phyloP scores from a whole-genome alignment of 2,888 invertebrate genomes.

The Melipona bicolor region DNA sequence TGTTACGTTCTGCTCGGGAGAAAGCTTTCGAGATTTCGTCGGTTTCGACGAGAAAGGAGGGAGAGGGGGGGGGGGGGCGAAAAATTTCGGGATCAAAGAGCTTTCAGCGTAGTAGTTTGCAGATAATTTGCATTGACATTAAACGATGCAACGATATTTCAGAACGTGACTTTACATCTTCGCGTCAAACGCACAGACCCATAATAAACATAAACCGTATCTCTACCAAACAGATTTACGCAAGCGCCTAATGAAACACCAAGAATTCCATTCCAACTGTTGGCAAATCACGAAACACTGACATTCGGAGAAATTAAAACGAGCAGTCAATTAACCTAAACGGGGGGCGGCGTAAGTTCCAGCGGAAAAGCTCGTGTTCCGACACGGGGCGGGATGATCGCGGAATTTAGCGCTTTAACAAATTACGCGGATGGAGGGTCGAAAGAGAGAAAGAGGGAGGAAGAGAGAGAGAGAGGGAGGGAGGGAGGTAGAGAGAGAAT shows the following conservation, averaged over 20 bases:
- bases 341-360: slow-evolving; percentile 13
- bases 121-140: too few relatives aligned
- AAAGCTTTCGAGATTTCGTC: background rate
- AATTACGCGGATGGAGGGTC: slow-evolving; percentile 74
- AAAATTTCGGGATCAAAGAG: too few relatives aligned
- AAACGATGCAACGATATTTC: too few relatives aligned
- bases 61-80: too few relatives aligned
- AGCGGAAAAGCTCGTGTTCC: slow-evolving; percentile 8
- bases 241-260: background rate
- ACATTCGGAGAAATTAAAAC: slow-evolving; percentile 24
- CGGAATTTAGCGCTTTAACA: slow-evolving; percentile 80
- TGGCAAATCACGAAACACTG: background rate
- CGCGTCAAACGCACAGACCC: background rate
- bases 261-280: background rate
- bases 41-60: background rate
- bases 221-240: background rate
- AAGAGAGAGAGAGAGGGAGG: slow-evolving; percentile 15
- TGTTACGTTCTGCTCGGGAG: background rate
- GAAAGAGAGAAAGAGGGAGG: background rate
- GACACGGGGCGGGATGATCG: slow-evolving; percentile 57
- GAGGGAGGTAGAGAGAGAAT: background rate
- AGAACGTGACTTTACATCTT: too few relatives aligned
- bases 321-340: slow-evolving; percentile 42
- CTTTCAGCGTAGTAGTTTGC: too few relatives aligned
- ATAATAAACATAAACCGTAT: too few relatives aligned